Percentiles rank a stretch among this genome's conserved stretches.
Evolutionary conservation across 2,113 vertebrate genomes (phyloP).

Genomic region (Polyodon spathula): DNA sequence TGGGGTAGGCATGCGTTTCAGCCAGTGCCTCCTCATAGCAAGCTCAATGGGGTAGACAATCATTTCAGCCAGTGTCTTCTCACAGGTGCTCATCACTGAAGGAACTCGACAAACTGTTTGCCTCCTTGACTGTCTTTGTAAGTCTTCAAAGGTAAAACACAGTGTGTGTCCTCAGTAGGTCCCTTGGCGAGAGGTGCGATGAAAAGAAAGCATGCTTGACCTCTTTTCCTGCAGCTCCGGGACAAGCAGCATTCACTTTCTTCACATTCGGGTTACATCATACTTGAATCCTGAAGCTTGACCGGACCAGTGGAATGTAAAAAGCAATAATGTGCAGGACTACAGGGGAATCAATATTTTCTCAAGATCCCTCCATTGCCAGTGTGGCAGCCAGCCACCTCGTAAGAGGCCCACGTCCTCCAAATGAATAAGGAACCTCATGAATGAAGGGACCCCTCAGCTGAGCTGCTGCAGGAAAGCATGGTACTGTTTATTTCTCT

Average conservation of each 20-base stretch:
- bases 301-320: conserved; percentile 12
- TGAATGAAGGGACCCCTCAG: no score
- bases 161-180: no score
- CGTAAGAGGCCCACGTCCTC: no score
- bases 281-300: background rate
- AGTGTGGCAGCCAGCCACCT: conserved; percentile 19
- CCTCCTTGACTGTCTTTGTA: background rate
- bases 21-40: no score
- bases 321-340: conserved; percentile 24
- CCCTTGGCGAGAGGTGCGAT: no score
- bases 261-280: background rate
- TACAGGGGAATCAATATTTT: conserved; percentile 26
- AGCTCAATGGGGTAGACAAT: no score
- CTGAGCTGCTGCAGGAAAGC: no score
- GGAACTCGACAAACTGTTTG: background rate
- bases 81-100: background rate
- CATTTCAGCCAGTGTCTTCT: no score
- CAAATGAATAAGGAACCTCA: no score
- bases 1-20: no score
- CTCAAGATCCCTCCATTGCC: conserved; percentile 15
- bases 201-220: background rate
- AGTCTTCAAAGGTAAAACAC: conserved; percentile 11
- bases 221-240: background rate
- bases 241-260: background rate
- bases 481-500: no score